Evolutionary conservation across 2,113 vertebrate genomes (phyloP), one percentile per base, ranked within the genome.

Genomic region (Sporophila hypoxantha): DNA sequence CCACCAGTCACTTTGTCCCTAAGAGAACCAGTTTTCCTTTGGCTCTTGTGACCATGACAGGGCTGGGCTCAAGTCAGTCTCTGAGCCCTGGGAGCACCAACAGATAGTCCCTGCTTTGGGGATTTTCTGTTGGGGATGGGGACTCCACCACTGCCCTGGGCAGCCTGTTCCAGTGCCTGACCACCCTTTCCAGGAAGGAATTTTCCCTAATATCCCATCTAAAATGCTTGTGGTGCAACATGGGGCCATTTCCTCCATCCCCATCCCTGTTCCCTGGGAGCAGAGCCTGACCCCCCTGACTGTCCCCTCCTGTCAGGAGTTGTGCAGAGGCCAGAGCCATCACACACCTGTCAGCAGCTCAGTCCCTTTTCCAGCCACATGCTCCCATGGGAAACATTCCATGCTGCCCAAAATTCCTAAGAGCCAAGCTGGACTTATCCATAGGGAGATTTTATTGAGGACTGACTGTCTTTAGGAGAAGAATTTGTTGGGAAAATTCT

Each of bases 21-120:
- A 12, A 14, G 73, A 39, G 29, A 20, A 37, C 23, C 21, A 39
- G 18, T 36, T 53, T 15, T 66, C 22, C 66, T 34, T 26, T 4
- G 2, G 37, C 17, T 0, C 14, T 68, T 0, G 1, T 17, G 12
- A 8, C 59, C 10, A 0, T 18, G 7, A n/a, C n/a, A n/a, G n/a
- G n/a, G 29, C 65, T 80, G 20, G 26, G 29, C 65, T 80, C 12
- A 37, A 13, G 55, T 21, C 18, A 6, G 8, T 25, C 27, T 21
- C 34, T 61, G n/a, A 4, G 36, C 73, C 5, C 39, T 34, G 57
- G 62, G 26, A 29, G 42, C 64, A 46, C 19, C 32, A 5, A 25
- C 39, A 2, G n/a, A n/a, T n/a, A n/a, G 5, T 59, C 39, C 34
- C 39, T 55, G 64, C 17, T 14, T 18, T 42, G 74, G 60, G 56